Base-by-base conservation (phyloP, 2,113 vertebrate genomes). In the Salvelinus fontinalis region DNA sequence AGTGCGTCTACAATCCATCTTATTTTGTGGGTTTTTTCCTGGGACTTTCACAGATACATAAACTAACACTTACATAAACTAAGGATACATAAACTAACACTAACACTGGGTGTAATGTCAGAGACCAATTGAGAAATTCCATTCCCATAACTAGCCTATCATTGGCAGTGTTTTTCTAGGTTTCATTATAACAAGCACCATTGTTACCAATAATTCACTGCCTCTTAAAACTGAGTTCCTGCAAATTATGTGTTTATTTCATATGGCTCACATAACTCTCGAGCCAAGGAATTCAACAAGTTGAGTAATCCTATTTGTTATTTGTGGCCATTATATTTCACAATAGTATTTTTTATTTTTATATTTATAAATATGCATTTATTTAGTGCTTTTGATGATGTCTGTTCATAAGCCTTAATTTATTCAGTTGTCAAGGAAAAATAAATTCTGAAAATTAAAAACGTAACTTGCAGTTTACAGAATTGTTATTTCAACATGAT, bases 401-500 rank as follows among this genome's bases (percentile, higher is more conserved):
- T 94, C 91, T 92, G 92, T 93, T 94, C 92, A 93, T 93, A 84
- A 91, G 94, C 93, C 93, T 94, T 95, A 94, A 92, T 92, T 92
- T 92, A 84, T 93, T 93, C 87, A 91, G 91, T 94, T 94, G 92
- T 92, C 90, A 85, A 92, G 89, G 86, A 92, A 75, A 87, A 94
- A 93, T 92, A 93, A 93, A 92, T 80, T 75, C 88, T 81, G 73
- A 91, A 90, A 92, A 90, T 83, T 70, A 65, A 87, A 78, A 5
- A 62, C 13, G 22, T 18, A 67, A 24, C 34, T 67, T 74, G 59
- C 29, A n/a, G 31, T 27, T 22, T 27, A 11, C 22, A 22, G 44
- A 24, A 49, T 44, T 14, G 31, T 68, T 68, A 16, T 18, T 49
- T 67, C 59, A 62, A 22, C n/a, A 62, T 16, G 7, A 62, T 9